Evolutionary conservation across 1,140 invertebrate genomes (phyloP), one percentile per base, ranked within the genome.

Genomic region (Dendrolimus punctatus): DNA sequence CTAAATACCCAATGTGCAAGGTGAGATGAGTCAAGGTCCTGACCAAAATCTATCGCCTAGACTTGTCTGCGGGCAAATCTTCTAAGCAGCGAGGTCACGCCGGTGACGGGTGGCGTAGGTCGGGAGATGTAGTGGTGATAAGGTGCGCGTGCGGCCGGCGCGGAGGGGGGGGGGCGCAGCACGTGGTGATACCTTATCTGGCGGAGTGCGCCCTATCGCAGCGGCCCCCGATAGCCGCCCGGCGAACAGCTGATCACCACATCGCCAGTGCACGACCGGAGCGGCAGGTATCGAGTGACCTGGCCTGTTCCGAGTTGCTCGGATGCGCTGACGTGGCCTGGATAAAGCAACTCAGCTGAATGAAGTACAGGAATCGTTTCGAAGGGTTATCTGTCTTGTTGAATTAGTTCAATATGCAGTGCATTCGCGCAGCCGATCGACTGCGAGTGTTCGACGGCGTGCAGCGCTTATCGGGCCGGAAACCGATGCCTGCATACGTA

Each of bases 121-220:
- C 61, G 61, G 54, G 56, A 58, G 55, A 55, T 58, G 57, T 52
- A 52, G 52, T 48, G 46, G n/a, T 55, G 58, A 60, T 60, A 60
- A 60, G 41, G 50, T 10, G 51, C 41, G 54, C 43, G 46, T 51
- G 42, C 23, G 42, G 42, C 53, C 54, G 45, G 8, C 40, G 50
- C 49, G 23, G 23, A 23, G 23, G 23, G 3, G 23, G 3, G 23
- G 39, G 39, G 60, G 49, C 38, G 57, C 44, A 41, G 54, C 57
- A 48, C 39, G 53, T 52, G 57, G 53, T 55, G 58, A 60, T 60
- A 60, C 40, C 58, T 60, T 60, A 60, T 60, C 58, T 55, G 37
- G 5, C 54, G 44, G 39, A 38, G 23, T 48, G 47, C 9, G 42
- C 39, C 39, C 43, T 36, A 42, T 39, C 37, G 38, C 49, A 40